Evolutionary conservation across 2,113 vertebrate genomes (phyloP).

Genomic region (Austrofundulus limnaeus): DNA sequence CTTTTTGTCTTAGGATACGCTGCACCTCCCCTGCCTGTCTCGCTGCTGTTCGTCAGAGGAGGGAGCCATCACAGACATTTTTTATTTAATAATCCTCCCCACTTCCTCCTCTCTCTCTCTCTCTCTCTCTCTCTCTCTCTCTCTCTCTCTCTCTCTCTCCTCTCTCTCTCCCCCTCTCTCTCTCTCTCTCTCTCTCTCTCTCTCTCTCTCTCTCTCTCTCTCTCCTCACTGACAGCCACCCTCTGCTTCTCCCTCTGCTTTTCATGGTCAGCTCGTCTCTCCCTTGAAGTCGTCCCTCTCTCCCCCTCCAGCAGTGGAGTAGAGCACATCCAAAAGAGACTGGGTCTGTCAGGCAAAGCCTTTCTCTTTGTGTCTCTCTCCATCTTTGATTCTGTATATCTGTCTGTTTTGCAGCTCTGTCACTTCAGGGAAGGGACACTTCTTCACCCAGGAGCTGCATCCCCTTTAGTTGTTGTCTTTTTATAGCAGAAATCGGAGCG

Average conservation of each 20-base stretch:
- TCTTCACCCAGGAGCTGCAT: slow-evolving; percentile 49
- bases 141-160: too few relatives aligned
- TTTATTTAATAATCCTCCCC: slow-evolving; percentile 36
- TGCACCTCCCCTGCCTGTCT: slow-evolving; percentile 68
- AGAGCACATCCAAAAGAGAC: slow-evolving; percentile 63
- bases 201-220: slow-evolving; percentile 57
- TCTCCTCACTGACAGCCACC: slow-evolving; percentile 63
- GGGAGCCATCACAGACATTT: slow-evolving; percentile 67
- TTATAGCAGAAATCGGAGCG: slow-evolving; percentile 61
- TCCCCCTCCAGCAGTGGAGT: slow-evolving; percentile 51
- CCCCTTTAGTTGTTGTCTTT: slow-evolving; percentile 66
- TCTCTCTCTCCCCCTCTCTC: slow-evolving; percentile 65
- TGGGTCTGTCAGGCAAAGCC: slow-evolving; percentile 65
- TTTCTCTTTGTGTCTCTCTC: slow-evolving; percentile 46
- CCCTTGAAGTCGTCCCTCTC: slow-evolving; percentile 58
- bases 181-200: slow-evolving; percentile 63
- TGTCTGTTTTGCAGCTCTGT: slow-evolving; percentile 56
- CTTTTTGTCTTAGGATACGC: slow-evolving; percentile 72
- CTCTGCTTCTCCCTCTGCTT: slow-evolving; percentile 65
- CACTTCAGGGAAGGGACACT: slow-evolving; percentile 64
- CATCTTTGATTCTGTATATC: slow-evolving; percentile 61
- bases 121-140: slow-evolving; percentile 64
- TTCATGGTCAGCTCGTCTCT: slow-evolving; percentile 70
- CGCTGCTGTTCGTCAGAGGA: slow-evolving; percentile 64
- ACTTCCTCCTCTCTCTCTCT: slow-evolving; percentile 21